Conservation (phyloP, 2,113 vertebrate species). For the Mohoua ochrocephala region DNA sequence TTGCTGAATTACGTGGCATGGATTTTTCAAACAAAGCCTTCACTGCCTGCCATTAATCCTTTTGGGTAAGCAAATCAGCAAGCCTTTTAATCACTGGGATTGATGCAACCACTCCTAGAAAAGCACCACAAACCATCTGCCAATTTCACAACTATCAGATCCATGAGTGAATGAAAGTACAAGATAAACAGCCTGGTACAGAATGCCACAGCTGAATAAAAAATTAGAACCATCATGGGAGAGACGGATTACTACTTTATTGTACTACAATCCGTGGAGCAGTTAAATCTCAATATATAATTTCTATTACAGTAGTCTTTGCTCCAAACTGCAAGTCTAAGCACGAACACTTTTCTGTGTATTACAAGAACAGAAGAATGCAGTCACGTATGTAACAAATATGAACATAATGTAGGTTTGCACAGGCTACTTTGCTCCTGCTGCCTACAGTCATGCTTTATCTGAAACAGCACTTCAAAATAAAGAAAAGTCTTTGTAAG, state of each 20-base stretch:
- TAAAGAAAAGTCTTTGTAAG: not conserved
- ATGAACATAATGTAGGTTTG: not conserved
- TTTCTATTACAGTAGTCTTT: constrained; percentile 1
- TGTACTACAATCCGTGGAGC: constrained; percentile 49
- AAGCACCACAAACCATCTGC: constrained; percentile 66
- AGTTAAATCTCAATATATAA: constrained; percentile 38
- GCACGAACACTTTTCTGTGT: not conserved
- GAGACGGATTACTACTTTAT: constrained; percentile 66
- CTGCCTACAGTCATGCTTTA: not conserved
- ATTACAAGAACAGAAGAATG: not conserved
- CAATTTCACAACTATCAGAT: constrained; percentile 36
- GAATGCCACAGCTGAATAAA: constrained; percentile 64
- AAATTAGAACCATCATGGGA: constrained; percentile 24
- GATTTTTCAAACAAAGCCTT: constrained; percentile 66
- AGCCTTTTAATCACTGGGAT: constrained; percentile 63
- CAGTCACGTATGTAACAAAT: not conserved
- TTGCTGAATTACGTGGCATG: constrained; percentile 44
- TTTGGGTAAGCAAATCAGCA: constrained; percentile 69
- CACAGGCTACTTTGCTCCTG: not conserved
- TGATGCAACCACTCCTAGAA: constrained; percentile 46
- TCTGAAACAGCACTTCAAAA: not conserved
- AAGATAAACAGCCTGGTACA: constrained; percentile 55
- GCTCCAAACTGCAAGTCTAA: not conserved
- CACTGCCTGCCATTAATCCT: constrained; percentile 63
- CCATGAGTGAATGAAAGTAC: constrained; percentile 41